Conservation (phyloP, 2,113 vertebrate species). For the Oenanthe oenanthe region DNA sequence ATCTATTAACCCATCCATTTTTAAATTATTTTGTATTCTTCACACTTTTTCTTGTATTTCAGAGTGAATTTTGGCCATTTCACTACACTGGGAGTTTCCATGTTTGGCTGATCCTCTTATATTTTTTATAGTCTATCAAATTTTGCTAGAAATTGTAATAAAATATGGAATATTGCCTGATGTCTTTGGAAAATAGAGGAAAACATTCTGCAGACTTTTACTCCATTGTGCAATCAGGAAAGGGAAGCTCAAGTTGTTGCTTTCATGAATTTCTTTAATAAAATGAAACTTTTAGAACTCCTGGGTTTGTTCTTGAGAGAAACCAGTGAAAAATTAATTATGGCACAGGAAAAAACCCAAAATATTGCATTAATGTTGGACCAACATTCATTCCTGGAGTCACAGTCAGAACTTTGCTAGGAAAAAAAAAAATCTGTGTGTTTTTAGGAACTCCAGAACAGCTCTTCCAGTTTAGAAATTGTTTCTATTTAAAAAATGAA, state of each 20-base stretch:
- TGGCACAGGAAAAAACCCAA: background rate
- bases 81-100: background rate
- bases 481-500: background rate
- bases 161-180: background rate
- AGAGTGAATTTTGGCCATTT: background rate
- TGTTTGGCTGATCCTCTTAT: background rate
- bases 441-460: background rate
- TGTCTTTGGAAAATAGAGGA: background rate
- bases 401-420: background rate
- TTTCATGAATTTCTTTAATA: background rate
- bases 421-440: background rate
- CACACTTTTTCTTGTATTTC: background rate
- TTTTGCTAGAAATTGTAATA: background rate
- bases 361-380: background rate
- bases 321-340: background rate
- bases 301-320: background rate
- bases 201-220: background rate
- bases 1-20: background rate
- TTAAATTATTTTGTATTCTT: background rate
- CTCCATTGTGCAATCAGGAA: background rate
- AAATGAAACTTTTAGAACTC: background rate
- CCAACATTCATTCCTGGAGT: background rate
- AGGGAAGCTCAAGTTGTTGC: background rate
- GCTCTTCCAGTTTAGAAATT: background rate
- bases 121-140: background rate